These are phyloP conservation scores for Bufo bufo DNA, from an alignment of 2,113 vertebrate genomes.

Conservation along the genomic window DNA sequence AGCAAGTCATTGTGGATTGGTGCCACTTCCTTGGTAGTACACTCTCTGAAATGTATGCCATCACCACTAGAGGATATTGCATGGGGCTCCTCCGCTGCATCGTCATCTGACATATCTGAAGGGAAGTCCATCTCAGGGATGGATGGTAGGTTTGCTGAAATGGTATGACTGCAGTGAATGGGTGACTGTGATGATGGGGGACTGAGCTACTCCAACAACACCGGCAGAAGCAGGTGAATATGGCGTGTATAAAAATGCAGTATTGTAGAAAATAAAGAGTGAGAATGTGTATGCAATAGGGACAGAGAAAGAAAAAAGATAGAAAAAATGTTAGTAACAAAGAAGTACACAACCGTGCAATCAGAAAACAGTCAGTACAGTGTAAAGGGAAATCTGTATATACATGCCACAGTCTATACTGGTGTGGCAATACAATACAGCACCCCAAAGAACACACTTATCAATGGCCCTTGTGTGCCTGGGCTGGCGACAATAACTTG, in stretches of 20 bases:
- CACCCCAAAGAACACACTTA: no score
- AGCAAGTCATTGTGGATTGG: conserved; percentile 49
- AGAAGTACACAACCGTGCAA: conserved; percentile 32
- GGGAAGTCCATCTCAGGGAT: conserved; percentile 85
- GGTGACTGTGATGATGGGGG: conserved; percentile 77
- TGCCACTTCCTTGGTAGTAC: conserved; percentile 58
- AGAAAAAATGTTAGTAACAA: conserved; percentile 63
- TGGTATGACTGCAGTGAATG: conserved; percentile 74
- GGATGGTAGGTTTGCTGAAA: conserved; percentile 74
- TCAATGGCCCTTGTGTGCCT: background rate
- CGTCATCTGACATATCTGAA: conserved; percentile 91
- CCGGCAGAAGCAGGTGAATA: conserved; percentile 63
- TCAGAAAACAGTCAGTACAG: conserved; percentile 44
- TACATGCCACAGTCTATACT: background rate
- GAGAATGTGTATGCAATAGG: conserved; percentile 64
- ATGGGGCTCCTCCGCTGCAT: conserved; percentile 70
- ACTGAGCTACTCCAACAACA: conserved; percentile 71
- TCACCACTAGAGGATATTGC: conserved; percentile 63
- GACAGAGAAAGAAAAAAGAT: conserved; percentile 67
- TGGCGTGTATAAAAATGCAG: conserved; percentile 61
- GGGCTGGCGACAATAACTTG: background rate
- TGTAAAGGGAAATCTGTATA: conserved; percentile 7
- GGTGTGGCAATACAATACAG: background rate
- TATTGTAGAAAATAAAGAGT: conserved; percentile 60
- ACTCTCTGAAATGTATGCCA: conserved; percentile 56